Conservation (phyloP, 2,888 invertebrate species). For the Chaitophorus viminalis region DNA sequence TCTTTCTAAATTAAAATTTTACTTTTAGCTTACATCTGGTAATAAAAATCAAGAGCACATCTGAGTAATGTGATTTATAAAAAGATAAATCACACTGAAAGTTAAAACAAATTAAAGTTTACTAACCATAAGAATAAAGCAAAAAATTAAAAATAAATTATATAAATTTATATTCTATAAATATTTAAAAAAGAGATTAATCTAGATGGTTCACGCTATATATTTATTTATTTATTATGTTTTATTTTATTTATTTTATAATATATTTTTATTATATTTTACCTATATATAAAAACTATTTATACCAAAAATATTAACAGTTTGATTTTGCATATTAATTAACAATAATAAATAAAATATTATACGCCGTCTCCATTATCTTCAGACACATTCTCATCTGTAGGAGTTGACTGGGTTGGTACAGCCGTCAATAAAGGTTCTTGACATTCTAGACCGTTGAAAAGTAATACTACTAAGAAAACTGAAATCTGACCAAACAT, state of each 20-base stretch:
- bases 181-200: no score
- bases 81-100: no score
- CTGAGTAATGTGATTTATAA: no score
- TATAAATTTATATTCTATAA: no score
- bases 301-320: neutral
- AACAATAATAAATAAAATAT: neutral
- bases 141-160: no score
- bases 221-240: no score
- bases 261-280: no score
- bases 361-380: neutral
- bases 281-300: neutral
- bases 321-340: neutral
- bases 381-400: neutral
- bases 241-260: no score
- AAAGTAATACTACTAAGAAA: neutral
- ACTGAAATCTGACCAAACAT: neutral
- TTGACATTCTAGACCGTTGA: neutral
- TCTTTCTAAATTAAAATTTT: neutral
- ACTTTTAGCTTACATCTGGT: neutral
- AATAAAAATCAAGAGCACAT: neutral
- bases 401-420: no score
- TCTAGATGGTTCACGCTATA: no score
- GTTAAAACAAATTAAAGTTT: no score
- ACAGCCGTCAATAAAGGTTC: rapidly evolving
- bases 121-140: no score